These are phyloP conservation scores for Perca fluviatilis DNA, from an alignment of 2,113 vertebrate genomes.

Conservation along the genomic window DNA sequence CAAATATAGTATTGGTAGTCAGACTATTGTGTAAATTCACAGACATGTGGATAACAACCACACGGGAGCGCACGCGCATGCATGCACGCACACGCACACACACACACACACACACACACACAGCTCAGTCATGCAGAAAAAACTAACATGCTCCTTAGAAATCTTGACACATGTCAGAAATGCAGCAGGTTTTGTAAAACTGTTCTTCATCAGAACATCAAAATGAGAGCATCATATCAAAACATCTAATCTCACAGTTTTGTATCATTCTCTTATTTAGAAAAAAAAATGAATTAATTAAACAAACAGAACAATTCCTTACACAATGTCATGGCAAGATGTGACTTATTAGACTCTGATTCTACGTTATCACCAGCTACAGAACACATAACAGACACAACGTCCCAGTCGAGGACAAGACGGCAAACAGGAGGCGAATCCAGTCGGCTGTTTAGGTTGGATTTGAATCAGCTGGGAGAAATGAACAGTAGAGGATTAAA, in stretches of 20 bases:
- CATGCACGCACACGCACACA: conserved; percentile 17
- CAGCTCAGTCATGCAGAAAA: conserved; percentile 43
- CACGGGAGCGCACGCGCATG: conserved; percentile 27
- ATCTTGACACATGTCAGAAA: conserved; percentile 71
- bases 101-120: conserved; percentile 29
- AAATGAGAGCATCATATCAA: conserved; percentile 73
- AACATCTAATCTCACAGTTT: conserved; percentile 61
- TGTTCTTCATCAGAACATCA: conserved; percentile 62
- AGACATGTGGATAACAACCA: conserved; percentile 49
- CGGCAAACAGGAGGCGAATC: conserved; percentile 16
- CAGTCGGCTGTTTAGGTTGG: conserved; percentile 13
- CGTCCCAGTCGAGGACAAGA: conserved; percentile 35
- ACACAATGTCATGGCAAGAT: conserved; percentile 70
- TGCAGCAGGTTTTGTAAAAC: conserved; percentile 61
- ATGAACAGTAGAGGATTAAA: conserved; percentile 3
- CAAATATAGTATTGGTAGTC: conserved; percentile 52
- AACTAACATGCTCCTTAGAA: conserved; percentile 61
- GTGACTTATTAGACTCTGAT: conserved; percentile 47
- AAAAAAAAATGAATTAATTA: conserved; percentile 45
- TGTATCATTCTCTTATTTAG: conserved; percentile 30
- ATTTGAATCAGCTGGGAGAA: conserved; percentile 31
- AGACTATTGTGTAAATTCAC: conserved; percentile 64
- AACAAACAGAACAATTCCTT: conserved; percentile 56
- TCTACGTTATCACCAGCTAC: conserved; percentile 54
- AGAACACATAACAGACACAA: conserved; percentile 57